Evolutionary conservation across 2,888 invertebrate genomes (phyloP).

Genomic region (Limnephilus marmoratus): DNA sequence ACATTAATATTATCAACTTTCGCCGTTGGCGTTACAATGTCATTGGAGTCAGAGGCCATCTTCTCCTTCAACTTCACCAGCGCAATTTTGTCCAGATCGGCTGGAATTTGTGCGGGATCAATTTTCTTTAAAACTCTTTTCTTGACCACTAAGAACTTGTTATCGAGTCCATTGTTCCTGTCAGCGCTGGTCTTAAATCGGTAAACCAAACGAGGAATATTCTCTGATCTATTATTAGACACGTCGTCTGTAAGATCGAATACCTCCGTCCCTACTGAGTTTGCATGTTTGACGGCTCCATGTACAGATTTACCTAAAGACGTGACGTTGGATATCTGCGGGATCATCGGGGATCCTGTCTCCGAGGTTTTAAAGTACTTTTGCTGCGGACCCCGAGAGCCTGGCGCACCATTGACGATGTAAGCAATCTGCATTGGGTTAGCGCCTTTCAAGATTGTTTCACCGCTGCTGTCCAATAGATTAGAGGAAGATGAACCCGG

Average conservation of each 20-base stretch:
- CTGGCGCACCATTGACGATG: neutral
- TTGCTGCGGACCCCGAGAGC: neutral
- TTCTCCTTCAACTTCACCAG: neutral
- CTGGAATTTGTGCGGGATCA: too few species aligned
- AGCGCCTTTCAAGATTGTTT: slow-evolving; percentile 1
- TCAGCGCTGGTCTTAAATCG: neutral
- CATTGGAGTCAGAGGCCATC: neutral
- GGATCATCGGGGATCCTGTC: neutral
- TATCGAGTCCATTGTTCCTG: neutral
- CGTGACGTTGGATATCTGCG: slow-evolving; percentile 4
- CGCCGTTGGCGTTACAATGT: too few species aligned
- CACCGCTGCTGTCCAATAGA: neutral
- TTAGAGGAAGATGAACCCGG: neutral
- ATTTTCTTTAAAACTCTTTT: neutral
- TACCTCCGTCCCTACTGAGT: neutral
- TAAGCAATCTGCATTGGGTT: slow-evolving; percentile 21
- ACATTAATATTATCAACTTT: too few species aligned
- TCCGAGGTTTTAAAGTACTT: neutral
- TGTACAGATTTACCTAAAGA: neutral
- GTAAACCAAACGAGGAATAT: neutral
- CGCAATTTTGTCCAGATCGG: neutral
- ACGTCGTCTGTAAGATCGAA: slow-evolving; percentile 18
- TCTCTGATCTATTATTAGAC: neutral
- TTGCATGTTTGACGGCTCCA: neutral
- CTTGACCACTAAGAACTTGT: neutral